phyloP scores from a whole-genome alignment of 2,888 invertebrate genomes.

The Folsomia manolachei region DNA sequence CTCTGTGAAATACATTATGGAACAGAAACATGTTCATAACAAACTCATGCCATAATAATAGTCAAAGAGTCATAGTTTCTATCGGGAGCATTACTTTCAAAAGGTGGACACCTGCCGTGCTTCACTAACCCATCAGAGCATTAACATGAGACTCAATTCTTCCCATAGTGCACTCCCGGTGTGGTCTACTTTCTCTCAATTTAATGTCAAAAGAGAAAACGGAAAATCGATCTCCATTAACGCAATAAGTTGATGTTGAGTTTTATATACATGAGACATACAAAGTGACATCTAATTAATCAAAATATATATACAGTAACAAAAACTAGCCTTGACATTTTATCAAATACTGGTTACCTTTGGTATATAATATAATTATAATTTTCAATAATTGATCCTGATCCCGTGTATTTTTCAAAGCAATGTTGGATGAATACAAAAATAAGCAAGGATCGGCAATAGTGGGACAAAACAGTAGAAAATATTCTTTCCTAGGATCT shows the following conservation, averaged over 20 bases:
- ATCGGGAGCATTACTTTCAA: too few relatives aligned
- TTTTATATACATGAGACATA: background rate
- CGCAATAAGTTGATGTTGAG: background rate
- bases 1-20: too few relatives aligned
- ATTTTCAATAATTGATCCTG: slow-evolving; percentile 2
- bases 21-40: too few relatives aligned
- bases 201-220: background rate
- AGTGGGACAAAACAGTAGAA: background rate
- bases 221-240: background rate
- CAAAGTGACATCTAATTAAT: background rate
- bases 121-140: background rate
- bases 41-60: too few relatives aligned
- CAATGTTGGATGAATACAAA: background rate
- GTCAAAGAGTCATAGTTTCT: too few relatives aligned
- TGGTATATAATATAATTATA: too few relatives aligned
- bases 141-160: too few relatives aligned
- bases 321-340: slow-evolving; percentile 7
- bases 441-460: background rate
- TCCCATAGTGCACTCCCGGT: background rate
- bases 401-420: background rate
- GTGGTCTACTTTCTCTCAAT: background rate
- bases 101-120: background rate
- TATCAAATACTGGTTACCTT: too few relatives aligned
- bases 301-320: background rate
- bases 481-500: background rate